Base-by-base conservation (phyloP, 2,888 invertebrate genomes). In the Drosophila suboccidentalis region DNA sequence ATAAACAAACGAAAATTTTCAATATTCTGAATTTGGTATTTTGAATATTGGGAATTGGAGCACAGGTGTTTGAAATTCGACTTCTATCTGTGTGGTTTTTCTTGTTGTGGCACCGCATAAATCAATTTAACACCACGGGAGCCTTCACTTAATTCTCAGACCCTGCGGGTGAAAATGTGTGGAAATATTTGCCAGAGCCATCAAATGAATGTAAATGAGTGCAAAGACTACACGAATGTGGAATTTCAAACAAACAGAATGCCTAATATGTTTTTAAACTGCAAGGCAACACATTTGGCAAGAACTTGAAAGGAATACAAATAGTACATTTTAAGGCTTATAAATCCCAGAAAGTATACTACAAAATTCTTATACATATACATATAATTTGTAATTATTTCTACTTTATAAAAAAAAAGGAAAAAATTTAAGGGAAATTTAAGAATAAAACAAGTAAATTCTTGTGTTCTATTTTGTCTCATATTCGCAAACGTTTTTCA, bases 21-120 rank as follows among this genome's bases (percentile, higher is more conserved):
- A 36, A 19, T 41, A 32, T 22, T 58, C 29, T 29, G 29, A 29
- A 29, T 34, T 43, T 43, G 22, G 32, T 32, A 51, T 73, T 54
- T 57, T 29, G 38, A 34, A 22, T 41, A 34, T 60, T 50, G 19
- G 49, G 46, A 80, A 72, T 61, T 77, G 70, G 86, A 81, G 63
- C 86, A 90, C 86, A 87, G 88, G 86, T 86, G 85, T 79, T 69
- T 44, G 43, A n/a, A 68, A 77, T 68, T 51, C 49, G 50, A 43
- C n/a, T 19, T 10, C 19, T 39, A 26, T 39, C 19, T 41, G 54
- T 53, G 57, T 57, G 44, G 47, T 51, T 55, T 59, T 58, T 46
- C 22, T 47, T 46, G 22, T 43, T 47, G 44, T 55, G 65, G 22
- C 57, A 43, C 38, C 32, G 34, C 74, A 76, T 78, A 74, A 74